phyloP scores from a whole-genome alignment of 2,113 vertebrate species.

The Meleagris gallopavo region DNA sequence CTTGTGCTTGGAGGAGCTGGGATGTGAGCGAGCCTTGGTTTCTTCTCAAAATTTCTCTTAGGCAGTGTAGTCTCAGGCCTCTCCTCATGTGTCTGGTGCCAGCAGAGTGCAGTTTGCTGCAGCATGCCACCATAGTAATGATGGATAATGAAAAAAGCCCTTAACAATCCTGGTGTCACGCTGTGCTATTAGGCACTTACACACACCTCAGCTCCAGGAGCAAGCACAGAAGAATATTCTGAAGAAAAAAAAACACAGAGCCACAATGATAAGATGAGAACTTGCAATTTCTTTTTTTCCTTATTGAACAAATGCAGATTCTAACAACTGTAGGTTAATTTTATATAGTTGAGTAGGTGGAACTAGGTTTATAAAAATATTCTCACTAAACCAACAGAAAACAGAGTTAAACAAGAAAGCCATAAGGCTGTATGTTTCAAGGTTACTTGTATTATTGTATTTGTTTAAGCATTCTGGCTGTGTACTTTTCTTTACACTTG shows the following conservation, averaged over 20 bases:
- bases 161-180: neutral
- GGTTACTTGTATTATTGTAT: neutral
- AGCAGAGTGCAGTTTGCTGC: neutral
- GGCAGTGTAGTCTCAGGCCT: neutral
- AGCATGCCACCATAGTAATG: accelerated
- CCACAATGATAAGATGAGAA: neutral
- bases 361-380: neutral
- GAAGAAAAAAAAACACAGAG: neutral
- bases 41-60: neutral
- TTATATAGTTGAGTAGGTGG: neutral
- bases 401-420: neutral
- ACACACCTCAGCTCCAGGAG: neutral
- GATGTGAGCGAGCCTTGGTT: neutral
- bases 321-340: neutral
- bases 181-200: neutral
- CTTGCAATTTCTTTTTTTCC: neutral
- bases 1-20: neutral
- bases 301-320: neutral
- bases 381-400: neutral
- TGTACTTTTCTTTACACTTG: neutral
- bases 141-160: neutral
- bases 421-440: neutral
- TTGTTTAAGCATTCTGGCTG: neutral
- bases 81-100: neutral
- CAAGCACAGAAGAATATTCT: neutral